These are phyloP conservation scores for Mustelus asterias DNA, from an alignment of 2,113 vertebrate species.

Conservation along the genomic window DNA sequence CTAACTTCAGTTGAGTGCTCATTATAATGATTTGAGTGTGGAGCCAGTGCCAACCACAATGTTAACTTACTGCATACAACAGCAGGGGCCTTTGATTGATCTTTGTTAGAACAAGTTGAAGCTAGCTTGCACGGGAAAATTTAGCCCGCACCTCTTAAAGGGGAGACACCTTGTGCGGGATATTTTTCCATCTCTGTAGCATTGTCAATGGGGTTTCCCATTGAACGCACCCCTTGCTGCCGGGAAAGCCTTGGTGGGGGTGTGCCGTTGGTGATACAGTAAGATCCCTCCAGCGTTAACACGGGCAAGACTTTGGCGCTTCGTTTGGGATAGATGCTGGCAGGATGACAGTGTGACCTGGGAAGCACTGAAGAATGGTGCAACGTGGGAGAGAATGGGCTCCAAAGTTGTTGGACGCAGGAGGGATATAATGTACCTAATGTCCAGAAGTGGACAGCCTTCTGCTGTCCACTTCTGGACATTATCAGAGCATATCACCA, in stretches of 20 bases:
- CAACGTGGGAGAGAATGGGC: too few species aligned
- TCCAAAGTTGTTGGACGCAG: neutral
- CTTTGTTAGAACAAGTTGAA: neutral
- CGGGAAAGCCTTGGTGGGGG: too few species aligned
- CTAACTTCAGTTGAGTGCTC: neutral
- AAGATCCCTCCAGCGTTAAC: too few species aligned
- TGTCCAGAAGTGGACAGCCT: too few species aligned
- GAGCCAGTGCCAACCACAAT: neutral
- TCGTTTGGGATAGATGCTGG: neutral
- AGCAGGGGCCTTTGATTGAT: neutral
- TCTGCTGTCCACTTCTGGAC: neutral
- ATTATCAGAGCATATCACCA: too few species aligned
- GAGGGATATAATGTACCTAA: neutral
- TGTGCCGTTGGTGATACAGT: too few species aligned
- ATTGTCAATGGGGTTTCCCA: too few species aligned
- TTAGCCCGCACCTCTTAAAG: neutral
- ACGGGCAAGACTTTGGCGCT: too few species aligned
- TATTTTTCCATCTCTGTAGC: too few species aligned
- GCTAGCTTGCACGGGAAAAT: neutral
- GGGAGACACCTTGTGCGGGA: neutral
- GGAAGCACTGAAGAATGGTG: neutral
- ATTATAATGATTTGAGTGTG: neutral
- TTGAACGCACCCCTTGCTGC: too few species aligned
- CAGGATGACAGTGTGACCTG: neutral
- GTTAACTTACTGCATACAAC: neutral